Evolutionary conservation across 2,888 invertebrate genomes (phyloP).

Genomic region (Torymus texanus): DNA sequence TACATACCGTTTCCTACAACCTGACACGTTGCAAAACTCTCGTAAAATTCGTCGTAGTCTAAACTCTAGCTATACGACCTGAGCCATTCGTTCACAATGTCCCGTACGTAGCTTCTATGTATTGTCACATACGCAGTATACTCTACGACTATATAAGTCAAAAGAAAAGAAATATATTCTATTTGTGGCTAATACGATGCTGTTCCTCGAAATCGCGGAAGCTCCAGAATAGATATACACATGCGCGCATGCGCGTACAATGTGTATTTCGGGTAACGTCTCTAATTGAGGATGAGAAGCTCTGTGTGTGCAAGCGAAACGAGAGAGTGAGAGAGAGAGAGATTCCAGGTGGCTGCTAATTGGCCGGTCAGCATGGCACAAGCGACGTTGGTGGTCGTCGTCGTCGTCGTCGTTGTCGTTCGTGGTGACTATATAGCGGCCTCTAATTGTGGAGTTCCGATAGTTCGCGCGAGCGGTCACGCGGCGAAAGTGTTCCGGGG

Average conservation of each 20-base stretch:
- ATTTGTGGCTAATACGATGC: constrained; percentile 6
- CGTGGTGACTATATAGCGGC: no score
- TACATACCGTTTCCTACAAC: background rate
- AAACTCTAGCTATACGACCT: background rate
- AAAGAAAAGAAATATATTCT: constrained; percentile 14
- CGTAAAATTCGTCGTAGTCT: constrained; percentile 20
- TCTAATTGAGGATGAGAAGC: constrained; percentile 53
- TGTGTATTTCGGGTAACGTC: constrained; percentile 30
- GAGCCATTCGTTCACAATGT: background rate
- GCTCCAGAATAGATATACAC: constrained; percentile 18
- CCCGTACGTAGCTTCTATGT: background rate
- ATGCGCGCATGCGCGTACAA: constrained; percentile 4
- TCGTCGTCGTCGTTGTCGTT: no score
- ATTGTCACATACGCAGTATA: constrained; percentile 21
- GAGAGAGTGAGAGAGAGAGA: no score
- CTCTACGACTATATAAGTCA: no score
- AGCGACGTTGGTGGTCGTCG: constrained; percentile 49
- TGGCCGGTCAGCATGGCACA: constrained; percentile 55
- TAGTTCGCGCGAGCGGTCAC: background rate
- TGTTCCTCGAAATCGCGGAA: background rate
- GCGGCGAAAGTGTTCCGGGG: constrained; percentile 17
- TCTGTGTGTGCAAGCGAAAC: constrained; percentile 2
- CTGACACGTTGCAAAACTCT: background rate
- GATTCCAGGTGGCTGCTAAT: constrained; percentile 55
- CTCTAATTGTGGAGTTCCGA: constrained; percentile 50